phyloP scores from a whole-genome alignment of 2,113 vertebrate species.

The Clarias batrachus region DNA sequence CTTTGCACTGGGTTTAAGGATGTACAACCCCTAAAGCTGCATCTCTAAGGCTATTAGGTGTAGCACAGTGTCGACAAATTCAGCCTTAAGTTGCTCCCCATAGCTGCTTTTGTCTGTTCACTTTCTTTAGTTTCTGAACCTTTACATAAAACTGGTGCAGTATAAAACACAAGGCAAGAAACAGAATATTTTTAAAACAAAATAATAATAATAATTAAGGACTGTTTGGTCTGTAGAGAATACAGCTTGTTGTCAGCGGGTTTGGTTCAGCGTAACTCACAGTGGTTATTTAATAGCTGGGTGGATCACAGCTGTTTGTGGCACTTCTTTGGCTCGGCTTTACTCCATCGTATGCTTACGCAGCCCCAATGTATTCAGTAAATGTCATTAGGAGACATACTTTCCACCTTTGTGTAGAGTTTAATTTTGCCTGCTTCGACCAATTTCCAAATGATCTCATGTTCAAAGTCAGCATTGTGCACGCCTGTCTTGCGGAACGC shows the following conservation, averaged over 20 bases:
- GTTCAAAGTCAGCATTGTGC: conserved; percentile 72
- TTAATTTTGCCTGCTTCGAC: conserved; percentile 71
- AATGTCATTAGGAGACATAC: neutral
- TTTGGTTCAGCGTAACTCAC: conserved; percentile 47
- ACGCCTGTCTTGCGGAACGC: conserved; percentile 77
- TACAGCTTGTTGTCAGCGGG: conserved; percentile 34
- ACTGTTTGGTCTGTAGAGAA: conserved; percentile 41
- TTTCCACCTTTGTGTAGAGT: conserved; percentile 57
- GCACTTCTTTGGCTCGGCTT: conserved; percentile 19
- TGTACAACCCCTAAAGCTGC: neutral
- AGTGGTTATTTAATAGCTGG: conserved; percentile 50
- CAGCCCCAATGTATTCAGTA: neutral
- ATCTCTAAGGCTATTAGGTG: conserved; percentile 40
- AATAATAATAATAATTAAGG: neutral
- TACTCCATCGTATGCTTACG: neutral
- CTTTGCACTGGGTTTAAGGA: neutral
- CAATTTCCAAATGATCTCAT: conserved; percentile 66
- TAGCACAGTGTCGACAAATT: neutral
- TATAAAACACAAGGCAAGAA: neutral
- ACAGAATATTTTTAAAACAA: neutral
- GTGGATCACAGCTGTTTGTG: conserved; percentile 32
- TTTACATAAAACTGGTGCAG: neutral
- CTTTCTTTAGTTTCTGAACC: neutral
- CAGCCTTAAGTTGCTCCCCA: neutral
- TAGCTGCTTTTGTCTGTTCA: neutral